A percentile compares a stretch with the other conserved stretches of the same genome.
Evolutionary conservation across 1,140 invertebrate genomes (phyloP).

Genomic region (Phymorhynchus buccinoides): DNA sequence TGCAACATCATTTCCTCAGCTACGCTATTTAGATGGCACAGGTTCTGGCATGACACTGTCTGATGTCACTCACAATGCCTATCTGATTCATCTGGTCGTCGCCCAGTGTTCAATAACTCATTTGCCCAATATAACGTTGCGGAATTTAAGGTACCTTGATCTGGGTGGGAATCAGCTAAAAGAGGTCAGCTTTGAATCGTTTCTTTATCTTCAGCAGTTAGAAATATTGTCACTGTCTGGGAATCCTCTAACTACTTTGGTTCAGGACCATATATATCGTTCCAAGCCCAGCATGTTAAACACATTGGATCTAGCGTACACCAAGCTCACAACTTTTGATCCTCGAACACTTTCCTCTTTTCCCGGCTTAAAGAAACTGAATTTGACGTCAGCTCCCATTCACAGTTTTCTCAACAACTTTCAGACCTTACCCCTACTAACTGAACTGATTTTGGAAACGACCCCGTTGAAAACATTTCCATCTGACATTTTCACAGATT

Average conservation of each 20-base stretch:
- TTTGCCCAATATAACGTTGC: background rate
- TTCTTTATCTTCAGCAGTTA: background rate
- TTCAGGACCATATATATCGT: too few relatives aligned
- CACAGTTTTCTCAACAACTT: background rate
- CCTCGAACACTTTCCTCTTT: background rate
- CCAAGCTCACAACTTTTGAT: background rate
- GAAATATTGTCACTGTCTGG: background rate
- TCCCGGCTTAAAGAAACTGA: background rate
- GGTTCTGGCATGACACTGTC: background rate
- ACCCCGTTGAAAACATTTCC: background rate
- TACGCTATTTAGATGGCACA: constrained; percentile 5
- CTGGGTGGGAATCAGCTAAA: background rate
- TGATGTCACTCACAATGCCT: background rate
- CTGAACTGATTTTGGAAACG: background rate
- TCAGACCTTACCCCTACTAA: too few relatives aligned
- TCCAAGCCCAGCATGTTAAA: background rate
- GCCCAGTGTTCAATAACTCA: background rate
- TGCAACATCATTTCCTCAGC: background rate
- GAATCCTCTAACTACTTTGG: background rate
- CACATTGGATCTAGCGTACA: background rate
- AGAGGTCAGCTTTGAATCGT: background rate
- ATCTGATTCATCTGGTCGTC: background rate
- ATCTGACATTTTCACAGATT: background rate
- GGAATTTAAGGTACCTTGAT: background rate
- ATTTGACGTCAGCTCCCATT: background rate